A percentile compares a stretch with the other conserved stretches of the same genome.
These are phyloP conservation scores for Nyctereutes procyonoides DNA, from an alignment of 2,113 vertebrate species.

Conservation along the genomic window DNA sequence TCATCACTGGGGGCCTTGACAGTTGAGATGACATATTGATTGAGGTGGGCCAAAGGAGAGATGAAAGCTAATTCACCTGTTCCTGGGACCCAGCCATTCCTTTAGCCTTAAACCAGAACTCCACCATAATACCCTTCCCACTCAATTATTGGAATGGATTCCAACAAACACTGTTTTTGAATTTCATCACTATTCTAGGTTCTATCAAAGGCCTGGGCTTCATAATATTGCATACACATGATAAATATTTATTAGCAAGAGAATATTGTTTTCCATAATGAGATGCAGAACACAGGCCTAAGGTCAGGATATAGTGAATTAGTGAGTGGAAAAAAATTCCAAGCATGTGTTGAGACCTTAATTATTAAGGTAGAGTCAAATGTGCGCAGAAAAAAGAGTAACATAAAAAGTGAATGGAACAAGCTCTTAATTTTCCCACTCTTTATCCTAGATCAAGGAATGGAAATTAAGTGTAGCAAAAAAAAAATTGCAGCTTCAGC, in stretches of 20 bases:
- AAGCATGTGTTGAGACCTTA: not conserved
- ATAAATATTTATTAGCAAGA: not conserved
- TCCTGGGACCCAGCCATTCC: not conserved
- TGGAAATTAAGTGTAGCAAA: not conserved
- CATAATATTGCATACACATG: not conserved
- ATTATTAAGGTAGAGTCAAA: not conserved
- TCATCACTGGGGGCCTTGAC: not conserved
- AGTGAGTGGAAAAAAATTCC: not conserved
- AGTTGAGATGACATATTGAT: not conserved
- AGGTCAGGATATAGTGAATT: not conserved
- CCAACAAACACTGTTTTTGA: not conserved
- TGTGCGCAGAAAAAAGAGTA: not conserved
- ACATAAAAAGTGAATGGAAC: constrained; percentile 31
- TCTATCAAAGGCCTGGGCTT: not conserved
- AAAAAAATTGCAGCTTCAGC: constrained; percentile 25
- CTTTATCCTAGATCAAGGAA: constrained; percentile 29
- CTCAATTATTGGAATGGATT: not conserved
- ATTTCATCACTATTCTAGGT: not conserved
- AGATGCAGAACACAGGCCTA: not conserved
- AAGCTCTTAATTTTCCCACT: not conserved
- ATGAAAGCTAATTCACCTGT: not conserved
- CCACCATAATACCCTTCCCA: not conserved
- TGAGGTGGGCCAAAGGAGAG: not conserved
- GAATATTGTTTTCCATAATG: not conserved
- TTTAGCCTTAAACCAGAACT: not conserved